A percentile compares a stretch with the other conserved stretches of the same genome.
These are phyloP conservation scores for Rhinogobius similis DNA, from an alignment of 2,113 vertebrate genomes.

Conservation along the genomic window DNA sequence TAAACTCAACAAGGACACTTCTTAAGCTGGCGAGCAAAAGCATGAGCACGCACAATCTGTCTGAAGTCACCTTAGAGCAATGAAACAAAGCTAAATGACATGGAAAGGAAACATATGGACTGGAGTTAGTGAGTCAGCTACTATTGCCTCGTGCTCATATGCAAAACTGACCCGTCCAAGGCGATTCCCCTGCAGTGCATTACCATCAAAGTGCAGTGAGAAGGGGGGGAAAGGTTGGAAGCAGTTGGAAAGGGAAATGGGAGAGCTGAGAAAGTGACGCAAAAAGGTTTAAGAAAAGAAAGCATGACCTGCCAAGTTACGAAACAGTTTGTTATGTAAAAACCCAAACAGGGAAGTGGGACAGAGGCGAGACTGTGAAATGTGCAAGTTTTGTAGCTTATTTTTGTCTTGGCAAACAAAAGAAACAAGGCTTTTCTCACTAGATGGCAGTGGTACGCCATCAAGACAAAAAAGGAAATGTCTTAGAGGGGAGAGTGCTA, in stretches of 20 bases:
- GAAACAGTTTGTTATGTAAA: slow-evolving; percentile 69
- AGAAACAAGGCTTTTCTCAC: not conserved
- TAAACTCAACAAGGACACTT: slow-evolving; percentile 6
- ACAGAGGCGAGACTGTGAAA: slow-evolving; percentile 32
- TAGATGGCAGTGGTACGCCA: slow-evolving; percentile 1
- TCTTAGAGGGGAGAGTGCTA: not conserved
- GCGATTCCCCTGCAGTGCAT: slow-evolving; percentile 46
- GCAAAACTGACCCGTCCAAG: slow-evolving; percentile 37
- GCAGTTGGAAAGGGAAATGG: not conserved
- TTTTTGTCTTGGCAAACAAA: not conserved
- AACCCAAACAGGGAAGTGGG: slow-evolving; percentile 34
- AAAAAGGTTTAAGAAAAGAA: slow-evolving; percentile 10
- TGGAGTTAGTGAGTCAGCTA: not conserved
- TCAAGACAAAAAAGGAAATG: not conserved
- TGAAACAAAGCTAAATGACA: not conserved
- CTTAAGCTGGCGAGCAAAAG: not conserved
- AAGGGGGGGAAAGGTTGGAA: slow-evolving; percentile 17
- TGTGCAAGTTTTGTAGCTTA: slow-evolving; percentile 10
- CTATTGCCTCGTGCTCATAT: slow-evolving; percentile 12
- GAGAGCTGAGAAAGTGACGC: slow-evolving; percentile 14
- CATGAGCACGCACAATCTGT: slow-evolving; percentile 18
- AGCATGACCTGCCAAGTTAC: slow-evolving; percentile 65
- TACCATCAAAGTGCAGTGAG: slow-evolving; percentile 44
- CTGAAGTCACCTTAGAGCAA: slow-evolving; percentile 18
- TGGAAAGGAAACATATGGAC: not conserved